These are phyloP conservation scores for Eublepharis macularius DNA, from an alignment of 2,113 vertebrate genomes.

Conservation along the genomic window DNA sequence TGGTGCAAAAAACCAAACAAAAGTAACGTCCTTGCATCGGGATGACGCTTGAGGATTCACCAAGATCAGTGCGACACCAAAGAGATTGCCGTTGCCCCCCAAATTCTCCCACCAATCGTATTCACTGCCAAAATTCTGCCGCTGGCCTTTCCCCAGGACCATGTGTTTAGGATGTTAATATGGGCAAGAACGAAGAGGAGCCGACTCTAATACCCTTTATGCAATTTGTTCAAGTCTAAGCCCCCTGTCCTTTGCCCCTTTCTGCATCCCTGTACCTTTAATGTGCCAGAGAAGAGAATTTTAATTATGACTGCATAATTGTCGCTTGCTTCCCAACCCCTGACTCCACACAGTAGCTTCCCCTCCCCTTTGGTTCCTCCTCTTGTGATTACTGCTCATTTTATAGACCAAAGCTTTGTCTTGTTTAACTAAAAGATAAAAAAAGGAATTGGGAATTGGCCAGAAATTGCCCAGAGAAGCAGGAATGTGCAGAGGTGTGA, in stretches of 20 bases:
- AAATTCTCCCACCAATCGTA: too few relatives aligned
- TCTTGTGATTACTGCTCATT: background rate
- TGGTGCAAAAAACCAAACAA: too few relatives aligned
- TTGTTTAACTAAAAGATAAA: slow-evolving; percentile 15
- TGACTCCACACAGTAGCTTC: background rate
- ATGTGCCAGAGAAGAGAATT: too few relatives aligned
- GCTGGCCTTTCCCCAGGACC: background rate
- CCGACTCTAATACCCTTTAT: background rate
- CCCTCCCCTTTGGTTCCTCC: background rate
- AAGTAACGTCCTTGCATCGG: too few relatives aligned
- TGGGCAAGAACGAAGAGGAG: background rate
- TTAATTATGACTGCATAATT: background rate
- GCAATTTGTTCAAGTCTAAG: background rate
- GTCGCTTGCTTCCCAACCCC: too few relatives aligned
- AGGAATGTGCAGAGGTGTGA: background rate
- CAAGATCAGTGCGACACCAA: too few relatives aligned
- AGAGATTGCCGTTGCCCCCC: too few relatives aligned
- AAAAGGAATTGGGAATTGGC: background rate
- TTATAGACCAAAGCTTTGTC: background rate
- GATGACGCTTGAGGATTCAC: too few relatives aligned
- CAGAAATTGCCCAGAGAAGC: background rate
- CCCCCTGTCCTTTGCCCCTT: accelerated
- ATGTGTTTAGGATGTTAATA: too few relatives aligned
- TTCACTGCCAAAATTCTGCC: background rate
- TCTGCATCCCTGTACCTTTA: too few relatives aligned